Percentiles rank a stretch among this genome's conserved stretches.
These are phyloP conservation scores for Teleogryllus occipitalis DNA, from an alignment of 1,140 invertebrate genomes.

Conservation along the genomic window DNA sequence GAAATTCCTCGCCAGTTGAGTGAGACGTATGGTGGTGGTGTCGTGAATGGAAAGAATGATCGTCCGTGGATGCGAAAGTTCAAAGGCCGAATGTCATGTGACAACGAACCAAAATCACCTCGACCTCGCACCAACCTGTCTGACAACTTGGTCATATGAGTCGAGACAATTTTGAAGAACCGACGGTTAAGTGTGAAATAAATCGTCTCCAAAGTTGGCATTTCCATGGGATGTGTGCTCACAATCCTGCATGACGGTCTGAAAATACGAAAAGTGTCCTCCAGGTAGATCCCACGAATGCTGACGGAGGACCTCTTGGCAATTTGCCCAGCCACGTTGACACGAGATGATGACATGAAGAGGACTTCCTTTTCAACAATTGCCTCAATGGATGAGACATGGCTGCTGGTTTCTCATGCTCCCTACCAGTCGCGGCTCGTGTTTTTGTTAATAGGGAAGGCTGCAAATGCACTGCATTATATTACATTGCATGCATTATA, in stretches of 20 bases:
- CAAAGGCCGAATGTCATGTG: too few relatives aligned
- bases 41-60: too few relatives aligned
- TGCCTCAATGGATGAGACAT: slow-evolving; percentile 20
- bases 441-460: too few relatives aligned
- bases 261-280: slow-evolving; percentile 13
- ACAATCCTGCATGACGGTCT: slow-evolving; percentile 9
- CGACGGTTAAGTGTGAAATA: neutral
- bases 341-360: slow-evolving; percentile 16
- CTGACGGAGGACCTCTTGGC: slow-evolving; percentile 26
- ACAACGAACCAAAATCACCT: slow-evolving; percentile 1
- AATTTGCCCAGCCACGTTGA: neutral
- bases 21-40: too few relatives aligned
- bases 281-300: slow-evolving; percentile 26
- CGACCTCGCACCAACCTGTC: neutral
- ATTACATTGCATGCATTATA: too few relatives aligned
- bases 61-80: too few relatives aligned
- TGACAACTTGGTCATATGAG: neutral
- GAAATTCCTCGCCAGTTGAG: slow-evolving; percentile 10
- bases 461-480: too few relatives aligned
- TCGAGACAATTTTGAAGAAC: too few relatives aligned
- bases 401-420: too few relatives aligned
- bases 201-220: slow-evolving; percentile 12
- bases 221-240: slow-evolving; percentile 12
- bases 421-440: too few relatives aligned
- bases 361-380: slow-evolving; percentile 25